Percentiles rank a stretch among this genome's conserved stretches.
Conservation (phyloP, 2,888 invertebrate species). For the Platypus cylindrus region DNA sequence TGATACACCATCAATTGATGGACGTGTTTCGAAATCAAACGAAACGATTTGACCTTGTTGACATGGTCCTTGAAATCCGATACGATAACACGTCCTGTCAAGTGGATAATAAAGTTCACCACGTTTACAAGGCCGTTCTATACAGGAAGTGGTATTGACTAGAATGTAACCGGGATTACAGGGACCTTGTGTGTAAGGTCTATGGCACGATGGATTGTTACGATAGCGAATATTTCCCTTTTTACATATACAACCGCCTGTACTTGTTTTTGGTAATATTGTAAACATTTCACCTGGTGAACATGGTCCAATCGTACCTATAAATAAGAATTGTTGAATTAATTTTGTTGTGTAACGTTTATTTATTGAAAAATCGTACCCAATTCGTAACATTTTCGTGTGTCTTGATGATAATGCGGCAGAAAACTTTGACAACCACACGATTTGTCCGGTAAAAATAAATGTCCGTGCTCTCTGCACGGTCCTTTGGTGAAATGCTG, state of each 20-base stretch:
- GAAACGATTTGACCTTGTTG: conserved; percentile 58
- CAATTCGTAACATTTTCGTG: conserved; percentile 60
- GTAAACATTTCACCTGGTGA: conserved; percentile 59
- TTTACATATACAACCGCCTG: conserved; percentile 57
- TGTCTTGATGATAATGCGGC: conserved; percentile 61
- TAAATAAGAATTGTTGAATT: not conserved
- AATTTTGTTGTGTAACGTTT: not conserved
- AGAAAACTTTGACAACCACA: conserved; percentile 62
- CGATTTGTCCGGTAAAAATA: conserved; percentile 60
- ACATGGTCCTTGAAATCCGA: conserved; percentile 68
- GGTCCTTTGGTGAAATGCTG: conserved; percentile 72
- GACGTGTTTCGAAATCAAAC: conserved; percentile 67
- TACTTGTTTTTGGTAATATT: conserved; percentile 35
- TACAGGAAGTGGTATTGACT: conserved; percentile 53
- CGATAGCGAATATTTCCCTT: conserved; percentile 49
- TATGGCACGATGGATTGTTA: conserved; percentile 56
- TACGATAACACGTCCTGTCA: conserved; percentile 61
- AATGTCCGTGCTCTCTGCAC: conserved; percentile 59
- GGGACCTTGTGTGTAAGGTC: conserved; percentile 68
- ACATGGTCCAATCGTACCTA: conserved; percentile 66
- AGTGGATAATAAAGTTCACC: conserved; percentile 65
- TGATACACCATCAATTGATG: conserved; percentile 67
- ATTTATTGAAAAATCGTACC: conserved; percentile 39
- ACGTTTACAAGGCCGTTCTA: conserved; percentile 57
- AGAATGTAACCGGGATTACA: conserved; percentile 58